These are phyloP conservation scores for Zaprionus kolodkinae DNA, from an alignment of 1,140 invertebrate species.

Conservation along the genomic window DNA sequence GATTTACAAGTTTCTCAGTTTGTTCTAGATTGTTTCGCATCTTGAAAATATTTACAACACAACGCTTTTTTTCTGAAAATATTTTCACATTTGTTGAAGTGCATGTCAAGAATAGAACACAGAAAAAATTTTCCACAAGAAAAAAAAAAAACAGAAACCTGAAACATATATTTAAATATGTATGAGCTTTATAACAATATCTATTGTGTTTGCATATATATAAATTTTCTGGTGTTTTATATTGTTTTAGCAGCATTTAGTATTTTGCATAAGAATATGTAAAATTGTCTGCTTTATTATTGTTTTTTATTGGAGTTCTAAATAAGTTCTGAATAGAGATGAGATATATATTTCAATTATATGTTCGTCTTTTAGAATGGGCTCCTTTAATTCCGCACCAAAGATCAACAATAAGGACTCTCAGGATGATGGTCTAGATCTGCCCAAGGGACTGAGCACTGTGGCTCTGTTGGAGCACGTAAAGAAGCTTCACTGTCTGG, in stretches of 20 bases:
- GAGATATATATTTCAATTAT: not conserved
- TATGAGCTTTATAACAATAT: not conserved
- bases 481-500: constrained; percentile 69
- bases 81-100: not conserved
- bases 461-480: constrained; percentile 86
- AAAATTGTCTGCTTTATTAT: not conserved
- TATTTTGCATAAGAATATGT: constrained; percentile 28
- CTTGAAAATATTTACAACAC: not conserved
- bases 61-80: not conserved
- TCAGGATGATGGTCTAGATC: constrained; percentile 87
- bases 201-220: not conserved
- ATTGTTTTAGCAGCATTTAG: constrained; percentile 21
- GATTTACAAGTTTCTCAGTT: constrained; percentile 6
- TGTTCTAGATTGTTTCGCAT: not conserved
- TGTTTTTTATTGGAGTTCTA: not conserved
- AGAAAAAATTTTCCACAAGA: not conserved
- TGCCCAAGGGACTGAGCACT: constrained; percentile 85
- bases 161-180: not conserved
- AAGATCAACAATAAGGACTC: constrained; percentile 88
- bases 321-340: not conserved
- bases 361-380: constrained; percentile 86
- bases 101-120: constrained; percentile 1
- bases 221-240: not conserved
- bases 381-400: constrained; percentile 89
- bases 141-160: not conserved